Evolutionary conservation across 2,888 invertebrate genomes (phyloP).

Genomic region (Sepiola atlantica): DNA sequence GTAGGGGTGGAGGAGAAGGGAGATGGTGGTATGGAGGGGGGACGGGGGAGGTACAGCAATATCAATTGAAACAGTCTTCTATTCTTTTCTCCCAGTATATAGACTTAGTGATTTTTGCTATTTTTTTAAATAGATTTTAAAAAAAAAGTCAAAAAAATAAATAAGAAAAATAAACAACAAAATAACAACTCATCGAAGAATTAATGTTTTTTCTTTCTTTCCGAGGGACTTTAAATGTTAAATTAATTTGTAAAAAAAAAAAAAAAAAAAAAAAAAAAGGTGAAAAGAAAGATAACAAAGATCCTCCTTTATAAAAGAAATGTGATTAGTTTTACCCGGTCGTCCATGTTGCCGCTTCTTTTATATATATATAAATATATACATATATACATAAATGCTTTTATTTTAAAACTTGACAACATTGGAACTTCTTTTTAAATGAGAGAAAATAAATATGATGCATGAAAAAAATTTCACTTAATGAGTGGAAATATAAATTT

Average conservation of each 20-base stretch:
- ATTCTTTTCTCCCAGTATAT: slow-evolving; percentile 1
- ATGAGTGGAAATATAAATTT: neutral
- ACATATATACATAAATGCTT: too few relatives aligned
- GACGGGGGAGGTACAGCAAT: neutral
- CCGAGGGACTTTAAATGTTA: neutral
- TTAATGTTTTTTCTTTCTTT: neutral
- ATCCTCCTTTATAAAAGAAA: slow-evolving; percentile 32
- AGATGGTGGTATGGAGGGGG: neutral
- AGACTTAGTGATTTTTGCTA: neutral
- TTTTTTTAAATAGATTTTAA: neutral
- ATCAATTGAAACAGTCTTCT: slow-evolving; percentile 32
- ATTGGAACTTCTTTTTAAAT: neutral
- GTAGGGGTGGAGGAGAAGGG: neutral
- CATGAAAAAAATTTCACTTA: neutral
- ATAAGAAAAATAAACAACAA: neutral
- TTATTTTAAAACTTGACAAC: slow-evolving; percentile 13
- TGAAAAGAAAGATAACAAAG: neutral
- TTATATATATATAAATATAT: too few relatives aligned
- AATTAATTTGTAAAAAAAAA: neutral
- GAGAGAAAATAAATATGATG: neutral
- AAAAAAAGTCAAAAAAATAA: neutral
- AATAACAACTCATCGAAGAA: neutral
- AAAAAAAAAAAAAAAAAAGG: neutral
- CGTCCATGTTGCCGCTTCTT: neutral
- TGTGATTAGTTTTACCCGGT: neutral